phyloP scores from a whole-genome alignment of 2,113 vertebrate genomes.

The Synodontis membranacea region DNA sequence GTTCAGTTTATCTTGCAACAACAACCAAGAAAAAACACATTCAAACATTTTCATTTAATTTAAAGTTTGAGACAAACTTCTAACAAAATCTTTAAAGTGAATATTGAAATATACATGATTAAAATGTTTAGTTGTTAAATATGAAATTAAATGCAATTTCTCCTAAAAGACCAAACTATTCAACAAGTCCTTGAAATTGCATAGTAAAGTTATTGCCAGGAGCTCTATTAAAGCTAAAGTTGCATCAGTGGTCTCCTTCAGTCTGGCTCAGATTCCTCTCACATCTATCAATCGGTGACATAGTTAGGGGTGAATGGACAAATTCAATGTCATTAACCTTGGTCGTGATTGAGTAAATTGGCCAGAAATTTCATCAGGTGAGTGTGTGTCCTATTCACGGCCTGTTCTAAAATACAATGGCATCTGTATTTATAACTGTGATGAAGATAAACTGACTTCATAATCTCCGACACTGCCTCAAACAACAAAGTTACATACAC shows the following conservation, averaged over 20 bases:
- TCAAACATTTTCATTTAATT: background rate
- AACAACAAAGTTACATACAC: background rate
- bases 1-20: background rate
- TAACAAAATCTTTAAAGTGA: background rate
- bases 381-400: conserved; percentile 30
- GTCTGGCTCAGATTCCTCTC: conserved; percentile 30
- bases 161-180: background rate
- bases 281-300: conserved; percentile 38
- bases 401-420: conserved; percentile 20
- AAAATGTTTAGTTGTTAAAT: background rate
- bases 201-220: background rate
- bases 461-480: conserved; percentile 29
- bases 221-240: conserved; percentile 6
- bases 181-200: background rate
- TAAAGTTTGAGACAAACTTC: background rate
- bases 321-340: conserved; percentile 54
- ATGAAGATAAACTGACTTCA: conserved; percentile 37
- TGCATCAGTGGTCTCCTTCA: conserved; percentile 17
- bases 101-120: background rate
- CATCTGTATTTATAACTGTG: conserved; percentile 18
- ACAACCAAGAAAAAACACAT: background rate
- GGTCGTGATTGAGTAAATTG: conserved; percentile 56
- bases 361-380: conserved; percentile 57
- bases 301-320: conserved; percentile 52
- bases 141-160: background rate